Percentiles rank a stretch among this genome's conserved stretches.
These are phyloP conservation scores for Mesorhabditis belari DNA, from an alignment of 2,888 invertebrate genomes.

Conservation along the genomic window DNA sequence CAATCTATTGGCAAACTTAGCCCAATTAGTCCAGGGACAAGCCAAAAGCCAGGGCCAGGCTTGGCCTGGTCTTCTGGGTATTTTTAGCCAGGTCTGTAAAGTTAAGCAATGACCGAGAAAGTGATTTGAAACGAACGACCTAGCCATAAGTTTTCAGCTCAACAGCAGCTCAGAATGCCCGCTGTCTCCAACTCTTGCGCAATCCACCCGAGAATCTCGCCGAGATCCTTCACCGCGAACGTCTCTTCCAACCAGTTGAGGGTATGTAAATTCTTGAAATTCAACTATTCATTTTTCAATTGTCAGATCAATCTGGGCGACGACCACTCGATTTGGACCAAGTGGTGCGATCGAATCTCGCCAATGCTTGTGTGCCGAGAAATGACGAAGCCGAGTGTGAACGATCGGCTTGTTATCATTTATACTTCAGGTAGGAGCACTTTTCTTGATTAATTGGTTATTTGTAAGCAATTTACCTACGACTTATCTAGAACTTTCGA, in stretches of 20 bases:
- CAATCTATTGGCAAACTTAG: too few relatives aligned
- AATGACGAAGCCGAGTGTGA: constrained; percentile 50
- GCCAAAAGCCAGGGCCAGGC: too few relatives aligned
- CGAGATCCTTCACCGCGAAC: neutral
- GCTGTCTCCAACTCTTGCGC: neutral
- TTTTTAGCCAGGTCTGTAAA: too few relatives aligned
- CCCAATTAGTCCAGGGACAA: too few relatives aligned
- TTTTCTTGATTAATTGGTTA: too few relatives aligned
- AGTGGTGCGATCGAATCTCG: constrained; percentile 46
- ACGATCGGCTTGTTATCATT: constrained; percentile 46
- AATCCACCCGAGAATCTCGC: neutral
- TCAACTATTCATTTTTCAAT: neutral
- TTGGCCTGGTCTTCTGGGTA: too few relatives aligned
- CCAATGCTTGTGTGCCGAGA: constrained; percentile 50
- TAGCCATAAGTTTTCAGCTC: too few relatives aligned
- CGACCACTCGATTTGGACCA: constrained; percentile 34
- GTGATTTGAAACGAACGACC: too few relatives aligned
- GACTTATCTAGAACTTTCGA: constrained; percentile 73
- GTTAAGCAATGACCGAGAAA: too few relatives aligned
- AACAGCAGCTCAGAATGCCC: neutral
- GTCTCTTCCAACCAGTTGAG: neutral
- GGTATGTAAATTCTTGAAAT: neutral
- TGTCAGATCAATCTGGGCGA: constrained; percentile 28
- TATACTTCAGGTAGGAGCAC: constrained; percentile 39
- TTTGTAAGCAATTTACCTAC: neutral